These are phyloP conservation scores for Myotis brandtii DNA, from an alignment of 2,113 vertebrate species.

Conservation along the genomic window DNA sequence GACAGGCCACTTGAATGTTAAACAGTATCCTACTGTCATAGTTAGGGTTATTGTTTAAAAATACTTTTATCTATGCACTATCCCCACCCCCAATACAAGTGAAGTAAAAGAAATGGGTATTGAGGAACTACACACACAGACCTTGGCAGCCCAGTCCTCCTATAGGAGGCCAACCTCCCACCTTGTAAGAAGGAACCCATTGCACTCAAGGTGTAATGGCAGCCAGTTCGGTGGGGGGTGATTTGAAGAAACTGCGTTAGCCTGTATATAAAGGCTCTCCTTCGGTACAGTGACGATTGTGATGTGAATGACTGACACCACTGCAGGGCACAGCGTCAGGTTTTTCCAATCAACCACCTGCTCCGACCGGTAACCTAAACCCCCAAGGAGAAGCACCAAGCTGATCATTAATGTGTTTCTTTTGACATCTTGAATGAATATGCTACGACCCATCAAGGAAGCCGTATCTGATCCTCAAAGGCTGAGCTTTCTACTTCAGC, in stretches of 20 bases:
- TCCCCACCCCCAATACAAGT: neutral
- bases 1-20: conserved; percentile 75
- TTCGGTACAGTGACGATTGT: neutral
- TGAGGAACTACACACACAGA: neutral
- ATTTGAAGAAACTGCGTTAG: neutral
- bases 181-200: neutral
- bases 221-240: conserved; percentile 15
- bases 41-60: conserved; percentile 42
- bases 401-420: neutral
- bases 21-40: conserved; percentile 58
- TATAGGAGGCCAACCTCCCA: neutral
- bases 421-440: conserved; percentile 63
- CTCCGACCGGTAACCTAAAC: neutral
- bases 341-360: conserved; percentile 55
- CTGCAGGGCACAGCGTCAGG: neutral
- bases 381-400: neutral
- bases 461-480: conserved; percentile 59
- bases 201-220: neutral
- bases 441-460: neutral
- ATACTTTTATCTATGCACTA: neutral
- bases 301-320: neutral
- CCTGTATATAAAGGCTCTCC: conserved; percentile 20
- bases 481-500: conserved; percentile 59
- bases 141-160: neutral
- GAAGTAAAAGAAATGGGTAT: conserved; percentile 10